Base-by-base conservation (phyloP, 2,113 vertebrate species). In the Pomatorhinus ruficollis region DNA sequence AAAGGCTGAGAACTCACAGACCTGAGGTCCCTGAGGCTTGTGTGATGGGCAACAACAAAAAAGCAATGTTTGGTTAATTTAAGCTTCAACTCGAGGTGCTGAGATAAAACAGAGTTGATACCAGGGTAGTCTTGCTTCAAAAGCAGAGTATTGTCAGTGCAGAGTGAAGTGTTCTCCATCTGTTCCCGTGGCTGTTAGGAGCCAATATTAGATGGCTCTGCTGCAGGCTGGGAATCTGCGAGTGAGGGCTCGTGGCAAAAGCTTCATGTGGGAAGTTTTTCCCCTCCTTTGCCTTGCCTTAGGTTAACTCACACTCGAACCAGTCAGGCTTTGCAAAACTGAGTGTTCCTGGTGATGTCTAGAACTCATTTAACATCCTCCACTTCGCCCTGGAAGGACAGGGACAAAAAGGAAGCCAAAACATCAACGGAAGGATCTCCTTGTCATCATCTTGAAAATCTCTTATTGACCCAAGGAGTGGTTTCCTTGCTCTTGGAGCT, bases 181-280 rank as follows among this genome's bases (percentile, higher is more conserved):
- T 96, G 95, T 93, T 96, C 91, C 94, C 59, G 75, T 77, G 93
- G 91, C 95, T 95, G 94, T 75, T 21, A 47, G 35, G 81, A 94
- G 91, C 89, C 89, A 85, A 87, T 92, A 96, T 92, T 95, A 96
- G 92, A 75, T 42, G 74, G 84, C 70, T 94, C 69, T 17, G 8
- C 75, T 82, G 90, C 89, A 93, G 93, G 33, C 93, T 95, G 88
- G 93, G 80, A 95, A 87, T 92, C 79, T 56, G 74, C 0, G 44
- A 85, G 72, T 28, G 61, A 94, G 86, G 24, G 80, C 77, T 95
- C 13, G 1, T 35, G 86, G 95, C 59, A 87, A 54, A 92, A 94
- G 50, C 85, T 87, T 81, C 86, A 53, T 3, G 40, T 90, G 76
- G 92, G 90, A 79, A 90, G 76, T 30, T 95, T 56, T 53, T 69